Base-by-base conservation (phyloP, 2,113 vertebrate species). In the Ctenodactylus gundi region DNA sequence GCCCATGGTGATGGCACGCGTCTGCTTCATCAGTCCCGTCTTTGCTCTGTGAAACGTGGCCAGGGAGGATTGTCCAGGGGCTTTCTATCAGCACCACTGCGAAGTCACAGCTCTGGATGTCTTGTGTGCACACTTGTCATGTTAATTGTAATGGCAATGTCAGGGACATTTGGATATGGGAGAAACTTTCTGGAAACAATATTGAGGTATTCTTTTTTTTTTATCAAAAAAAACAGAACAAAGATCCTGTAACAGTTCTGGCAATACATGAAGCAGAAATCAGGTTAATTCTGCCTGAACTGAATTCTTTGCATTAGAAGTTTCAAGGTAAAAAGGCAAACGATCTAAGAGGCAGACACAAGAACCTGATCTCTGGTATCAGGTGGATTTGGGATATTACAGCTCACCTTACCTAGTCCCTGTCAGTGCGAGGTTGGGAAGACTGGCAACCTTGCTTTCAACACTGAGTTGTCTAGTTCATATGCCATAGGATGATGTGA, bases 141-240 rank as follows among this genome's bases (percentile, higher is more conserved):
- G 6, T 14, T 82, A 60, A 90, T 57, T 83, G 58, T 58, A 55
- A 86, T 20, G 73, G 67, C 46, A 82, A 20, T 87, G 93, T 90
- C 88, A 88, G 68, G 90, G 91, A 95, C 58, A 83, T 27, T 84
- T 6, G 70, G 92, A 68, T 1, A 4, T 17, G 65, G 46, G 36
- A 55, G 70, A 55, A 94, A 94, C 65, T 92, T 94, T 84, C 72
- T 81, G 95, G 75, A 62, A 91, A 82, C 4, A 12, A 76, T 41
- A 67, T 21, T 31, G 77, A 68, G 39, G 14, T 68, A 36, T 91
- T 85, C 39, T 60, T 88, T 85, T 73, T 31, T 86, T 94, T 65
- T 85, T 70, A 90, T 65, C 53, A 91, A 89, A 58, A 83, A 92
- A 80, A 77, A 57, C 68, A 91, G 85, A 78, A 62, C 84, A 65